Percentiles rank a stretch among this genome's conserved stretches.
phyloP scores from a whole-genome alignment of 2,113 vertebrate genomes.

The Athene cunicularia region DNA sequence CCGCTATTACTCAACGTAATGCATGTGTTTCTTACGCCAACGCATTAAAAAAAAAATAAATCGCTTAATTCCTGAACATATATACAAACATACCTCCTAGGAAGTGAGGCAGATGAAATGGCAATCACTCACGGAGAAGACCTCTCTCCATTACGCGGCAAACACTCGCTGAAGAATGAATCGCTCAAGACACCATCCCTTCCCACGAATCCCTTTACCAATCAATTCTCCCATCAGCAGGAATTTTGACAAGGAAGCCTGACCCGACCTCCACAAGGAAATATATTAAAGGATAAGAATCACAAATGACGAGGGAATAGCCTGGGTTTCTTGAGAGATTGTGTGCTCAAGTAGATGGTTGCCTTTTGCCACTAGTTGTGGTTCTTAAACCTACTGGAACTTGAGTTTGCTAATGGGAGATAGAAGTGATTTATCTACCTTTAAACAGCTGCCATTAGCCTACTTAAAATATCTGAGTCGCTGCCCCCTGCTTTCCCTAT shows the following conservation, averaged over 20 bases:
- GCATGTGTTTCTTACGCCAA: background rate
- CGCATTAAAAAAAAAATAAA: background rate
- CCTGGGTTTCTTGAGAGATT: background rate
- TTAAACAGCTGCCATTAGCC: background rate
- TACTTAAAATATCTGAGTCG: background rate
- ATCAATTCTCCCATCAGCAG: background rate
- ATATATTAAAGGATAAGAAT: background rate
- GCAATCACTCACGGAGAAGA: background rate
- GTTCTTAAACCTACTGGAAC: background rate
- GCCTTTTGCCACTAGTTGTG: background rate
- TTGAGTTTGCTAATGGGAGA: background rate
- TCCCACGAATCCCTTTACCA: background rate
- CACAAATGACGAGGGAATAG: fast-evolving
- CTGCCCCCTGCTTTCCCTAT: background rate
- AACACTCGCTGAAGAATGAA: background rate
- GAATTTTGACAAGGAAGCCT: background rate
- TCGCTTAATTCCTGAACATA: background rate
- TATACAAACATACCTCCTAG: background rate
- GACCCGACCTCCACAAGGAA: background rate
- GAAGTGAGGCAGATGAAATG: background rate
- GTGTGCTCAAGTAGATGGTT: background rate
- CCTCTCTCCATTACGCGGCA: background rate
- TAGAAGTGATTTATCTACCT: background rate
- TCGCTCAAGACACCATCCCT: background rate
- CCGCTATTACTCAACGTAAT: background rate